Evolutionary conservation across 2,888 invertebrate genomes (phyloP).

Genomic region (Watsonalla cultraria): DNA sequence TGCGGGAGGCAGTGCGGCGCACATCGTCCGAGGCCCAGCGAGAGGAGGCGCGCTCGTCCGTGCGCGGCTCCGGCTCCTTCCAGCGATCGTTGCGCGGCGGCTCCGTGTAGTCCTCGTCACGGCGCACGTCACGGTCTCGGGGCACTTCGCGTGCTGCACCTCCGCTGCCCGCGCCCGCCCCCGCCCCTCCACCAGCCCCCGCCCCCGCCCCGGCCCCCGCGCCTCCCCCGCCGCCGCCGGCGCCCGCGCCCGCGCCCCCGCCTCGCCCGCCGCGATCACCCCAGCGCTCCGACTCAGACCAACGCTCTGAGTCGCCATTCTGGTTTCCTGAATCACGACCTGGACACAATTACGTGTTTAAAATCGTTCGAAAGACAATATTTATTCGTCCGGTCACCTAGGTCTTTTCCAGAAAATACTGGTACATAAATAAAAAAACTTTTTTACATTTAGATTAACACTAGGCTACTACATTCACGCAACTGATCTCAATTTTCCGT

Average conservation of each 20-base stretch:
- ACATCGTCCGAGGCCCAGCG: conserved; percentile 71
- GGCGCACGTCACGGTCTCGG: conserved; percentile 42
- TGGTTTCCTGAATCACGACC: conserved; percentile 72
- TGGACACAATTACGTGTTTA: conserved; percentile 14
- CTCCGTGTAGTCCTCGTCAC: conserved; percentile 52
- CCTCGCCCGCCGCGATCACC: conserved; percentile 38
- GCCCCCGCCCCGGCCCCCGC: conserved; percentile 7
- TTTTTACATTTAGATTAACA: background rate
- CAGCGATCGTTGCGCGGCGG: conserved; percentile 81
- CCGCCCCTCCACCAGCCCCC: conserved; percentile 40
- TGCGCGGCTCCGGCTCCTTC: conserved; percentile 77
- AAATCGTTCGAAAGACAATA: background rate
- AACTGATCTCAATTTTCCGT: background rate
- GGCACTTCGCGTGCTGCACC: conserved; percentile 18
- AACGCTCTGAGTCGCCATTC: conserved; percentile 74
- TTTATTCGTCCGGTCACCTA: no score
- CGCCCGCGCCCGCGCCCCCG: conserved; percentile 31
- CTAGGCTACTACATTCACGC: background rate
- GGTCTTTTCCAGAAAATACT: no score
- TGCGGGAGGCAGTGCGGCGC: conserved; percentile 62
- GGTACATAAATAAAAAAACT: no score
- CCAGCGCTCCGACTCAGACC: conserved; percentile 54
- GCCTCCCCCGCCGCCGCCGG: conserved; percentile 7
- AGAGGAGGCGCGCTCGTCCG: conserved; percentile 57
- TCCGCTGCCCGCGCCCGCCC: conserved; percentile 38